Conservation (phyloP, 2,888 invertebrate genomes). For the Xylota segnis region DNA sequence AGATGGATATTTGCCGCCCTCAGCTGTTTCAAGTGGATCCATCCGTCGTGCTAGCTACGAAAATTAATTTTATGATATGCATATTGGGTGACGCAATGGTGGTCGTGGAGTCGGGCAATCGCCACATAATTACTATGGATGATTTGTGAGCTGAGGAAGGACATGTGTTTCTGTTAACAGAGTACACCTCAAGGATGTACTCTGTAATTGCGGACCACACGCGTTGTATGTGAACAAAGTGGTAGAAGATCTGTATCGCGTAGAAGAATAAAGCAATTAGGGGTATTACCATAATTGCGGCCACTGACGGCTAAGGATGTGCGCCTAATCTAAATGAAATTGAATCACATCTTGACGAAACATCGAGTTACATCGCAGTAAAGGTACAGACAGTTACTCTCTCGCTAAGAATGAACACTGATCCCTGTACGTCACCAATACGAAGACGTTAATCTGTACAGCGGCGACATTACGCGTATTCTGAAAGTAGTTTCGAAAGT, state of each 20-base stretch:
- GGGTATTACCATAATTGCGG: conserved; percentile 36
- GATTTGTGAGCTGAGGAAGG: conserved; percentile 54
- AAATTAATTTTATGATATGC: conserved; percentile 63
- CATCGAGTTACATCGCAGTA: too few species aligned
- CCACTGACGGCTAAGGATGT: neutral
- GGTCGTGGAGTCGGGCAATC: conserved; percentile 64
- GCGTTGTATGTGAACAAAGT: conserved; percentile 18
- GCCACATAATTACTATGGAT: conserved; percentile 63
- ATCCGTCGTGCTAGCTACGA: conserved; percentile 22
- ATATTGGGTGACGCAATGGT: conserved; percentile 66
- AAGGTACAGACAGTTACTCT: too few species aligned
- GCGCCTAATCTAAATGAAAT: conserved; percentile 5
- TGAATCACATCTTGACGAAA: too few species aligned
- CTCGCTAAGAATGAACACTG: too few species aligned
- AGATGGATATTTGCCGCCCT: conserved; percentile 57
- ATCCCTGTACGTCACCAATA: too few species aligned
- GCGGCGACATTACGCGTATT: too few species aligned
- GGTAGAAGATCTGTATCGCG: neutral
- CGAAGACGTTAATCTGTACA: too few species aligned
- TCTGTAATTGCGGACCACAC: conserved; percentile 63
- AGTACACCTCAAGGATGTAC: conserved; percentile 45
- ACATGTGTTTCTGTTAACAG: conserved; percentile 63
- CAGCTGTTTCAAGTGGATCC: conserved; percentile 66
- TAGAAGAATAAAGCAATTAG: conserved; percentile 39
- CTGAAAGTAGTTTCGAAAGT: too few species aligned